Base-by-base conservation (phyloP, 37 sponge, comb jelly and placozoan species). In the Ianthella basta region DNA sequence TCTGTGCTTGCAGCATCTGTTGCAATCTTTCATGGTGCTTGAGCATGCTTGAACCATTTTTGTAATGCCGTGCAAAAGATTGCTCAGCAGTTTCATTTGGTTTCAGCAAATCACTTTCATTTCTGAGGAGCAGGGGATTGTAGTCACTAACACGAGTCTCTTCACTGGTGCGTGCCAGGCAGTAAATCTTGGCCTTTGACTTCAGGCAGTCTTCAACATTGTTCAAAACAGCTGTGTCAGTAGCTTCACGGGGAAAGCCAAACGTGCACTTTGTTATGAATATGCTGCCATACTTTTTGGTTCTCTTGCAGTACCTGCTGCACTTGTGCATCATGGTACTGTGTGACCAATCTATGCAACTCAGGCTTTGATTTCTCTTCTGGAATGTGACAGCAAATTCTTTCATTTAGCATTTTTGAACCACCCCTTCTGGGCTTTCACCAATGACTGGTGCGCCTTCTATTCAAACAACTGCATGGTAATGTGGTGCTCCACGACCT, bases 301-400 rank as follows among this genome's bases (percentile, higher is more conserved):
- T 77, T 23, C 77, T 23, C 32, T 72, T 70, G 77, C 85, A 84
- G 70, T 70, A 85, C 38, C n/a, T 30, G 53, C 78, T 56, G 80
- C 86, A 86, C n/a, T 79, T 75, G 61, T 85, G 86, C 65, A 84
- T n/a, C 61, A n/a, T 84, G 85, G 33, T 44, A 84, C 61, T 54
- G 34, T 12, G 77, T 73, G 32, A 84, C 85, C 77, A 84, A 23
- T 25, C 23, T 20, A 55, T 84, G 75, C 38, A 84, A 60, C 18
- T 73, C 75, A 32, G 85, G 77, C 12, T 15, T 56, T 12, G 30
- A 13, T 13, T 67, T 23, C 8, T 40, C 24, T 16, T 84, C 85
- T 29, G 85, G 85, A 12, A 84, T 64, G 20, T 61, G 66, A 27
- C 83, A 82, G 34, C 65, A 39, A 29, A 82, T 82, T 65, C 83